Percentiles rank a stretch among this genome's conserved stretches.
Conservation (phyloP, 2,113 vertebrate genomes). For the Toxostoma redivivum region DNA sequence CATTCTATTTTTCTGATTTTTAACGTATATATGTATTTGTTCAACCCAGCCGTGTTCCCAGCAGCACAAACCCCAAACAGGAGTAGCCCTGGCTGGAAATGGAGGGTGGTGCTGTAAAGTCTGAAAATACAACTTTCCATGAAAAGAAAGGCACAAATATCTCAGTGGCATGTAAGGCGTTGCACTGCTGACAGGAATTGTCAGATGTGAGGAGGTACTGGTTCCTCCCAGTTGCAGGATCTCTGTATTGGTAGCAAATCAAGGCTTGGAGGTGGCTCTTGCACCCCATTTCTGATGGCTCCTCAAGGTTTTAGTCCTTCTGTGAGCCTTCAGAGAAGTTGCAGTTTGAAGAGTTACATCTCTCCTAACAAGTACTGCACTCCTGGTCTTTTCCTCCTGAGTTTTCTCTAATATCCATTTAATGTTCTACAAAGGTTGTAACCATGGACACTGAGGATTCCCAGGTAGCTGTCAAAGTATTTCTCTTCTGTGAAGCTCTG, state of each 20-base stretch:
- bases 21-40: background rate
- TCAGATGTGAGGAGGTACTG: fast-evolving
- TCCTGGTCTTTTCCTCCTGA: background rate
- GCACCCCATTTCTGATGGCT: background rate
- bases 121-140: background rate
- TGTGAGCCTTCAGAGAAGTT: background rate
- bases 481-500: background rate
- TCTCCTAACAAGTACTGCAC: background rate
- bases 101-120: background rate
- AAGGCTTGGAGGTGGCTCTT: background rate
- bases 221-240: background rate
- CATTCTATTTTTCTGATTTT: background rate
- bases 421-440: background rate
- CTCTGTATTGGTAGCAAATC: background rate
- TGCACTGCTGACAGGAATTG: background rate
- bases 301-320: background rate
- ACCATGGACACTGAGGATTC: background rate
- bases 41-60: background rate
- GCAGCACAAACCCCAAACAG: background rate
- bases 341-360: background rate
- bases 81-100: background rate
- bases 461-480: background rate
- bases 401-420: background rate
- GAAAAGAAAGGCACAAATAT: background rate
- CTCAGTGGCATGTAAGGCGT: background rate